Percentiles rank a stretch among this genome's conserved stretches.
phyloP scores from a whole-genome alignment of 2,113 vertebrate genomes.

The Oryzias woworae region DNA sequence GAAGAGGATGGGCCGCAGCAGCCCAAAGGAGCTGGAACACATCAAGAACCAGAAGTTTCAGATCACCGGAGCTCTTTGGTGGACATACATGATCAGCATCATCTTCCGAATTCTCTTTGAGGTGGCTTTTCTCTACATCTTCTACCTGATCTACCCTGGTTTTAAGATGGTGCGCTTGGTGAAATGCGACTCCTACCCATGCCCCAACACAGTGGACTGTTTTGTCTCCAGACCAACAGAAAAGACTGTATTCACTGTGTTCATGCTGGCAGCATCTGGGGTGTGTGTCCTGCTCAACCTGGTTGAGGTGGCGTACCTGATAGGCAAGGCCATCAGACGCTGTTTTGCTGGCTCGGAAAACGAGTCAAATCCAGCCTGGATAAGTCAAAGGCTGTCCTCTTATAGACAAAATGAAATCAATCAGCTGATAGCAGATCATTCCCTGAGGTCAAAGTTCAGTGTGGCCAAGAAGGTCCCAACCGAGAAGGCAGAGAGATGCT shows the following conservation, averaged over 20 bases:
- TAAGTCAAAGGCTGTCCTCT: slow-evolving; percentile 86
- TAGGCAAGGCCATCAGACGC: slow-evolving; percentile 83
- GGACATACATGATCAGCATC: slow-evolving; percentile 95
- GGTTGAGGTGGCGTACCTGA: slow-evolving; percentile 88
- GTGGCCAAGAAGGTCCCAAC: slow-evolving; percentile 68
- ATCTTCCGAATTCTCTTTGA: slow-evolving; percentile 91
- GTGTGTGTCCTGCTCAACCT: slow-evolving; percentile 94
- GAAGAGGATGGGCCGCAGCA: slow-evolving; percentile 79
- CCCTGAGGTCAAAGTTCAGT: slow-evolving; percentile 72
- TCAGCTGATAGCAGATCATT: slow-evolving; percentile 78
- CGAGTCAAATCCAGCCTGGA: slow-evolving; percentile 80
- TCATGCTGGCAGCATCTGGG: slow-evolving; percentile 93
- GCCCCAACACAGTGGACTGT: slow-evolving; percentile 98
- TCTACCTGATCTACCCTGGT: slow-evolving; percentile 93
- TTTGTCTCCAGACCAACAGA: slow-evolving; percentile 96
- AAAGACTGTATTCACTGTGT: slow-evolving; percentile 96
- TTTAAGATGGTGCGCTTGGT: slow-evolving; percentile 96
- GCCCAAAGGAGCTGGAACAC: slow-evolving; percentile 87
- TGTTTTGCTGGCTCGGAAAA: slow-evolving; percentile 75
- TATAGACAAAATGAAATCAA: slow-evolving; percentile 96
- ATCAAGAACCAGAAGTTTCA: slow-evolving; percentile 92
- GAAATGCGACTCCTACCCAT: slow-evolving; percentile 94
- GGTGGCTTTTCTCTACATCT: slow-evolving; percentile 93
- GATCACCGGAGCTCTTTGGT: slow-evolving; percentile 92
- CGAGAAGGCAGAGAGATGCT: slow-evolving; percentile 72